phyloP scores from a whole-genome alignment of 2,113 vertebrate species.

The Lampris incognitus region DNA sequence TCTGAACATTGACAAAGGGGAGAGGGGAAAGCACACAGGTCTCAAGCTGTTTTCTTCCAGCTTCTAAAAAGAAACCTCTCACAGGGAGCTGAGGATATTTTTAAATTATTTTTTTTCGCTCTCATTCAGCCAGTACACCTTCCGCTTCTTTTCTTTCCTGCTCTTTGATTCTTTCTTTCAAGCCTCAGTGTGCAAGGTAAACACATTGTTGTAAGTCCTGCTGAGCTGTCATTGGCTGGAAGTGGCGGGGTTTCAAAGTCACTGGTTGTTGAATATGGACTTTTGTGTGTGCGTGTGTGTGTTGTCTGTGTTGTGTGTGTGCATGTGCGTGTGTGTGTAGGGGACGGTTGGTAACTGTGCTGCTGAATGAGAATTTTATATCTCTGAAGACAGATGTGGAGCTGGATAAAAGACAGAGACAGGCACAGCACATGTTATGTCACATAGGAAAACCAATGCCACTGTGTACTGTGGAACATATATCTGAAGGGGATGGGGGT shows the following conservation, averaged over 20 bases:
- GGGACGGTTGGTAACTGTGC: background rate
- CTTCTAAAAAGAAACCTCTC: background rate
- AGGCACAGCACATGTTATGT: too few species aligned
- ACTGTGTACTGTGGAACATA: too few species aligned
- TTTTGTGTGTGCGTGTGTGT: constrained; percentile 18
- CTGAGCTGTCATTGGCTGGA: constrained; percentile 1
- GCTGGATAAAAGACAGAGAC: too few species aligned
- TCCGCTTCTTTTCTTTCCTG: background rate
- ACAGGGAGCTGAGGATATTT: background rate
- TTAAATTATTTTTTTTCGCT: background rate
- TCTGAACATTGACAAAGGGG: constrained; percentile 3
- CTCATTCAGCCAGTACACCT: background rate
- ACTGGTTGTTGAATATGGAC: constrained; percentile 23
- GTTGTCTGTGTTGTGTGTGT: constrained; percentile 1
- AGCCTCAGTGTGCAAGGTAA: background rate
- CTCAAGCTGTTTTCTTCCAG: constrained; percentile 7
- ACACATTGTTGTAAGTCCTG: background rate
- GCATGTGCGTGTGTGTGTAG: background rate
- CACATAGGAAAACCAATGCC: too few species aligned
- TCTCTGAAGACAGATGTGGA: too few species aligned
- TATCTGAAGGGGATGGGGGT: too few species aligned
- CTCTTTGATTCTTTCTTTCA: constrained; percentile 13
- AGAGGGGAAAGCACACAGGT: background rate
- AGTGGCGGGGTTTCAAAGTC: constrained; percentile 3
- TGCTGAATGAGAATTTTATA: background rate